Percentiles rank a stretch among this genome's conserved stretches.
phyloP scores from a whole-genome alignment of 1,140 invertebrate genomes.

The Pinna nobilis region DNA sequence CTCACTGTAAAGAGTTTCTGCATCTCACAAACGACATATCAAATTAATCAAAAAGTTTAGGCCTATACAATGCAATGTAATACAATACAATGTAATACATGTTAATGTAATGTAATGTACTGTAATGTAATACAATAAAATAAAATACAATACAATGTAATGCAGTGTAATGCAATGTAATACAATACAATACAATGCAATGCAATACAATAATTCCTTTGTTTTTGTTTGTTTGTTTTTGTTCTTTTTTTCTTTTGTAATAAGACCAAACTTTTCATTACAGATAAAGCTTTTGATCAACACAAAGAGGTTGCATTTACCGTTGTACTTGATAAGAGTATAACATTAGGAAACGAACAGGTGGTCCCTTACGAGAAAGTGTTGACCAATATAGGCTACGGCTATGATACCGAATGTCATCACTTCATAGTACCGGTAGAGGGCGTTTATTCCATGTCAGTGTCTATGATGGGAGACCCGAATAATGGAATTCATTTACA shows the following conservation, averaged over 20 bases:
- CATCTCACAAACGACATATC: too few relatives aligned
- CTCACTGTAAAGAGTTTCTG: too few relatives aligned
- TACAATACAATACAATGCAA: too few relatives aligned
- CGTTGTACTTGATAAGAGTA: not conserved
- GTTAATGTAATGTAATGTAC: too few relatives aligned
- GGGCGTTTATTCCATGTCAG: not conserved
- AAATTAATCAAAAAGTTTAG: too few relatives aligned
- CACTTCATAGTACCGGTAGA: not conserved
- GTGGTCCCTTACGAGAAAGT: conserved; percentile 6
- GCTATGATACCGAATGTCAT: not conserved
- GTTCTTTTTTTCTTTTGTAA: too few relatives aligned
- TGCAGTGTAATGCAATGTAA: too few relatives aligned
- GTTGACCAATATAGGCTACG: not conserved
- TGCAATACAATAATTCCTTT: not conserved
- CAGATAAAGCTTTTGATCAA: not conserved
- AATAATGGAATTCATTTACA: not conserved
- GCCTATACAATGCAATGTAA: too few relatives aligned
- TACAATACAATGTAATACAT: too few relatives aligned
- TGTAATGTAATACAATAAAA: too few relatives aligned
- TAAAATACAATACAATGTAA: too few relatives aligned
- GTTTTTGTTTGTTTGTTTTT: too few relatives aligned
- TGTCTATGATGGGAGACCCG: not conserved
- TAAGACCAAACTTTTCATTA: not conserved
- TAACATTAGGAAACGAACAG: not conserved
- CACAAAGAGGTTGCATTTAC: conserved; percentile 1